phyloP scores from a whole-genome alignment of 2,113 vertebrate genomes.

The Oryzias melastigma region DNA sequence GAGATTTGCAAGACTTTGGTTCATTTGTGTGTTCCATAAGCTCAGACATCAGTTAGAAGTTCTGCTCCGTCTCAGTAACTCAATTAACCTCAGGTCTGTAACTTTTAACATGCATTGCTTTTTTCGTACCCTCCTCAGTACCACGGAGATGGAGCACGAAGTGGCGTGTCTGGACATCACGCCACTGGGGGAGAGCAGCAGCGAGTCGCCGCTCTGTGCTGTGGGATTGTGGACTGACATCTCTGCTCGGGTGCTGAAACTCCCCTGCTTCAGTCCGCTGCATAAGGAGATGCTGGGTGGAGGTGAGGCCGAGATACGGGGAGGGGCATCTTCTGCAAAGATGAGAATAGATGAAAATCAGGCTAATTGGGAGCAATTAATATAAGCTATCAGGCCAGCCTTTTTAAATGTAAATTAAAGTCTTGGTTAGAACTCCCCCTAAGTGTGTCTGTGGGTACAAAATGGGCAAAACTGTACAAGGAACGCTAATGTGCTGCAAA shows the following conservation, averaged over 20 bases:
- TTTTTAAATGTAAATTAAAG: no score
- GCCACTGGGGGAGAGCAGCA: constrained; percentile 85
- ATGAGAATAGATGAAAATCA: neutral
- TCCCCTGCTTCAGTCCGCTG: constrained; percentile 91
- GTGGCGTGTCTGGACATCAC: constrained; percentile 98
- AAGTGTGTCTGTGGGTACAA: no score
- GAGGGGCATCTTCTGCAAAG: constrained; percentile 2
- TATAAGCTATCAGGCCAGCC: no score
- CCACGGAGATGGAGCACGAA: constrained; percentile 97
- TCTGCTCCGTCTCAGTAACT: neutral
- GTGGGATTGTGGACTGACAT: constrained; percentile 99
- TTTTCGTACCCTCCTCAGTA: constrained; percentile 69
- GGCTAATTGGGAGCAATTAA: neutral
- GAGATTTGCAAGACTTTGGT: neutral
- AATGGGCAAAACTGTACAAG: no score
- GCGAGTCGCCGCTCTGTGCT: constrained; percentile 91
- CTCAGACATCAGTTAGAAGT: neutral
- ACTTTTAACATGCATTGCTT: neutral
- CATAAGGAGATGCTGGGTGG: constrained; percentile 99
- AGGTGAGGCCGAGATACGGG: constrained; percentile 76
- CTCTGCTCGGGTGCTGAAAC: constrained; percentile 91
- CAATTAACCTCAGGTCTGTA: neutral
- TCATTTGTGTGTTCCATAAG: constrained; percentile 7
- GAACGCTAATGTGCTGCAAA: no score
- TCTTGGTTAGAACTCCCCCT: no score